Evolutionary conservation across 2,797 vertebrate species (phyloP).

Genomic region (Brachymystax lenok): DNA sequence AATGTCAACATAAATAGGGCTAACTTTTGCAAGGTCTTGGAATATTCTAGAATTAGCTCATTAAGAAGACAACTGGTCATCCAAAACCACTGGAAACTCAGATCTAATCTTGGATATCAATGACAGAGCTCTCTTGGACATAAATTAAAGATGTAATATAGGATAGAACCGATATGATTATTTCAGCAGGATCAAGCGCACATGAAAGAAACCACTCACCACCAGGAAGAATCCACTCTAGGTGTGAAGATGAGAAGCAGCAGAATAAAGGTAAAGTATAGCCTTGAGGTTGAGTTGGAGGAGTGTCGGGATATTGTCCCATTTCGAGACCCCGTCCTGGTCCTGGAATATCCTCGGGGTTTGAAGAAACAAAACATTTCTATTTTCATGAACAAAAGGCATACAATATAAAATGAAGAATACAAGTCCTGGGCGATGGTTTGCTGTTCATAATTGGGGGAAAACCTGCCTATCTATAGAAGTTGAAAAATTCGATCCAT

Average conservation of each 20-base stretch:
- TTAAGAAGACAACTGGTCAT: neutral
- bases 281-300: conserved; percentile 66
- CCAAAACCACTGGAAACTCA: neutral
- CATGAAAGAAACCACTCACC: conserved; percentile 75
- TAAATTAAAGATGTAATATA: neutral
- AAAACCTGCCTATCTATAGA: conserved; percentile 16
- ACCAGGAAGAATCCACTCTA: conserved; percentile 91
- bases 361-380: conserved; percentile 66
- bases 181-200: neutral
- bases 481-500: conserved; percentile 15
- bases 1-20: neutral
- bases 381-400: conserved; percentile 49
- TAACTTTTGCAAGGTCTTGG: neutral
- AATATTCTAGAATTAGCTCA: neutral
- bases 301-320: conserved; percentile 39
- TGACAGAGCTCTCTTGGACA: neutral
- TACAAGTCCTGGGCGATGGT: conserved; percentile 44
- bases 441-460: conserved; percentile 54
- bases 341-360: conserved; percentile 64
- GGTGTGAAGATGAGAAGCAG: conserved; percentile 89
- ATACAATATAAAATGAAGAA: conserved; percentile 46
- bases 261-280: conserved; percentile 74
- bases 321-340: conserved; percentile 36
- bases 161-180: neutral
- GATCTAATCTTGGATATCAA: neutral